These are phyloP conservation scores for Myiothlypis coronata DNA, from an alignment of 2,797 vertebrate genomes.

Conservation along the genomic window DNA sequence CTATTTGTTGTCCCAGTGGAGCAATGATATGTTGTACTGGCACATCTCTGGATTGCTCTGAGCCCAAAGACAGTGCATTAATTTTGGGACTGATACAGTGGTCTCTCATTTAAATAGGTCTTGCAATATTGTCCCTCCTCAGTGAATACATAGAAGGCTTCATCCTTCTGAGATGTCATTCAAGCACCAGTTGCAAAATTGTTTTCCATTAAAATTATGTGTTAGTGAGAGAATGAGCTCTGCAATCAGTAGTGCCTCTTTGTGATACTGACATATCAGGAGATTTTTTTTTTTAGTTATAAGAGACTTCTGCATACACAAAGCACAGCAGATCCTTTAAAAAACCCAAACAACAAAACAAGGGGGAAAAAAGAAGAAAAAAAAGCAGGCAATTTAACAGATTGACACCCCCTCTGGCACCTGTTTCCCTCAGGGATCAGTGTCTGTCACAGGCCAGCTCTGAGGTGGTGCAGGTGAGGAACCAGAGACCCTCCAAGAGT, in stretches of 20 bases:
- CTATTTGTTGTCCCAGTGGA: background rate
- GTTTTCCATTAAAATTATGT: background rate
- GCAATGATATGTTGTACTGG: background rate
- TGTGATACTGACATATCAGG: background rate
- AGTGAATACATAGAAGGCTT: background rate
- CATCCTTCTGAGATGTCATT: background rate
- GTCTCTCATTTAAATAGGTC: background rate
- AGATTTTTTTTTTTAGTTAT: background rate
- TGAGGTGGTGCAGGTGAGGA: accelerated
- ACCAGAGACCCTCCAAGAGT: accelerated
- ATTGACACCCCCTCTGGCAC: background rate
- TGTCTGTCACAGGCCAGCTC: background rate
- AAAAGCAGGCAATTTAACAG: background rate
- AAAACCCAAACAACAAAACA: background rate
- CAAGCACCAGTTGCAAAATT: background rate
- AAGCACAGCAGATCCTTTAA: background rate
- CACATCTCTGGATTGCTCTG: background rate
- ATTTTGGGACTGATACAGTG: background rate
- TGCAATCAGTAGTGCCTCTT: background rate
- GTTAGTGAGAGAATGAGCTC: background rate
- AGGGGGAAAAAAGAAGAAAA: accelerated
- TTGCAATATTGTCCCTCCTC: background rate
- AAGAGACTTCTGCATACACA: background rate
- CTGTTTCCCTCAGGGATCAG: accelerated
- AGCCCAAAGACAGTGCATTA: background rate